phyloP scores from a whole-genome alignment of 2,888 invertebrate species.

The Teleiodes luculella region DNA sequence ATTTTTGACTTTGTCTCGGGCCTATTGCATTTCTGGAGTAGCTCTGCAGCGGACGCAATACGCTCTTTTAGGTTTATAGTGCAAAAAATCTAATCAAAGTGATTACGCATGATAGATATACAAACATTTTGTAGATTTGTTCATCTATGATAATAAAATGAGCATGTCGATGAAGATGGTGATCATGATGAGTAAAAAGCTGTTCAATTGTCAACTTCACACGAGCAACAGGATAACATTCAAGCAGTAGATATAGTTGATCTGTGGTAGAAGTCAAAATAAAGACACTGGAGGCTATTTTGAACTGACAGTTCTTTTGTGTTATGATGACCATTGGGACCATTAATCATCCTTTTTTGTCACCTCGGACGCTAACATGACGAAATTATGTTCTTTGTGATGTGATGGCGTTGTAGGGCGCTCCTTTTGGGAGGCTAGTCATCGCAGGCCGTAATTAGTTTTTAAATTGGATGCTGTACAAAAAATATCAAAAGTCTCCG shows the following conservation, averaged over 20 bases:
- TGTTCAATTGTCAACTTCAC: too few species aligned
- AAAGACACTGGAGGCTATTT: constrained; percentile 37
- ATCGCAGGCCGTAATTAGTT: constrained; percentile 71
- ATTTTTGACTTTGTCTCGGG: too few species aligned
- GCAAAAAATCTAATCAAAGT: too few species aligned
- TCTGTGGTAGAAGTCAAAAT: constrained; percentile 37
- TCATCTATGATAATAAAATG: too few species aligned
- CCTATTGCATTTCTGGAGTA: too few species aligned
- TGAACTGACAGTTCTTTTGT: constrained; percentile 59
- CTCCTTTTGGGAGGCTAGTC: constrained; percentile 65
- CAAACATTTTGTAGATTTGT: too few species aligned
- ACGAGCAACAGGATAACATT: too few species aligned
- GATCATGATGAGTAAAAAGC: too few species aligned
- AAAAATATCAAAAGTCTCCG: constrained; percentile 66
- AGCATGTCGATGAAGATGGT: too few species aligned
- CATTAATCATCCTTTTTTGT: constrained; percentile 76
- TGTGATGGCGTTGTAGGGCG: constrained; percentile 59
- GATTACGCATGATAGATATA: too few species aligned
- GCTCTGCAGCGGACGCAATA: too few species aligned
- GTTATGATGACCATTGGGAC: constrained; percentile 43
- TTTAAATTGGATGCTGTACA: constrained; percentile 70
- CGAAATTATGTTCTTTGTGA: constrained; percentile 69
- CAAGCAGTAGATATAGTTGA: constrained; percentile 11
- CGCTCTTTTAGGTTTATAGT: too few species aligned
- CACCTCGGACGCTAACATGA: constrained; percentile 67